These are phyloP conservation scores for Mactra quadrangularis DNA, from an alignment of 1,140 invertebrate genomes.

Conservation along the genomic window DNA sequence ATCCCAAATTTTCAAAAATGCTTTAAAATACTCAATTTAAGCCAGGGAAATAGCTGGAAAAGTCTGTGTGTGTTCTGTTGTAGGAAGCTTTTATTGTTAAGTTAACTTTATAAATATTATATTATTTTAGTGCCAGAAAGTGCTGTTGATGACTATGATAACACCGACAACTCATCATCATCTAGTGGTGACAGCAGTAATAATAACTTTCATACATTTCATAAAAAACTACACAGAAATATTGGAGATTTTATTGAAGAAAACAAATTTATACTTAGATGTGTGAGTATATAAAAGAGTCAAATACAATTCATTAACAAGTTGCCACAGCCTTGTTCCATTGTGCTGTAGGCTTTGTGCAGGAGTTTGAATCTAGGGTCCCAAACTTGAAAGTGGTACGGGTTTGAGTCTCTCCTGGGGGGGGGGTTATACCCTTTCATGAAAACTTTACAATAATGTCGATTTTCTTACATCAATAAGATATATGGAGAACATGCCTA, in stretches of 20 bases:
- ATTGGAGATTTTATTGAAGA: constrained; percentile 41
- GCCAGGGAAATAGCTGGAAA: no score
- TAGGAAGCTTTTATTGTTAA: no score
- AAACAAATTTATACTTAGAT: constrained; percentile 22
- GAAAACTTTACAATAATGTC: no score
- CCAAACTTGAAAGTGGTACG: not conserved
- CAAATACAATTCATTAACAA: not conserved
- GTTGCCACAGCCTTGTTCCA: no score
- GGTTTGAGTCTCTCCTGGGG: no score
- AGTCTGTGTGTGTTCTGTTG: no score
- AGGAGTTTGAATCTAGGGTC: not conserved
- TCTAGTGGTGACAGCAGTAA: not conserved
- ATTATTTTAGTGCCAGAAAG: constrained; percentile 19
- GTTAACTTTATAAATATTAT: no score
- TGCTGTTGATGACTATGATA: constrained; percentile 2
- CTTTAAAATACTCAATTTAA: no score
- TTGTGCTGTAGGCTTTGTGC: not conserved
- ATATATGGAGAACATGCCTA: no score
- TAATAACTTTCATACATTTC: constrained; percentile 17
- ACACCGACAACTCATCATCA: not conserved
- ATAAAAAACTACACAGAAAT: constrained; percentile 17
- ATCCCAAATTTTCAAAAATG: no score
- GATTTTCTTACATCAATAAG: no score
- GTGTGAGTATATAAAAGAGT: constrained; percentile 17
- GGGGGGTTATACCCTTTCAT: no score